Evolutionary conservation across 2,888 invertebrate species (phyloP).

Genomic region (Mechanitis mazaeus): DNA sequence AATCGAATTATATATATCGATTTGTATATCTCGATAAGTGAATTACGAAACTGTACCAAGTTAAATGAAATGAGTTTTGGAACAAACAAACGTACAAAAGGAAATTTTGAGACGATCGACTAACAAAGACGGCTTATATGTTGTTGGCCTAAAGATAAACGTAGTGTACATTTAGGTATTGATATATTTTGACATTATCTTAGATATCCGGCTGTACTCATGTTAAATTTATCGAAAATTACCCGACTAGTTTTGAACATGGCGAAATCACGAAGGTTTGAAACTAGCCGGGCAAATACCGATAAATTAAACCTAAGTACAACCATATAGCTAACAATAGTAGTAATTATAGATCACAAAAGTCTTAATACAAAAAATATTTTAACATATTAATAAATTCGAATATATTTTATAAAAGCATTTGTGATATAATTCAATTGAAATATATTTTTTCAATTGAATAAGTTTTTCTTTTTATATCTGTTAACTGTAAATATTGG

Average conservation of each 20-base stretch:
- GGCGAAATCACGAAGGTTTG: no score
- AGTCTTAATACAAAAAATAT: conserved; percentile 1
- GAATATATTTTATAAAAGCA: background rate
- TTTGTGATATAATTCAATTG: conserved; percentile 1
- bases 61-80: conserved; percentile 38
- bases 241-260: no score
- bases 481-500: no score
- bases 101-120: conserved; percentile 46
- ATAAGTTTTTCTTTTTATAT: background rate
- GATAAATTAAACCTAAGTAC: no score
- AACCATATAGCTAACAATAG: no score
- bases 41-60: conserved; percentile 18
- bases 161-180: conserved; percentile 55
- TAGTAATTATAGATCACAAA: no score
- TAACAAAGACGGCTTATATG: conserved; percentile 61
- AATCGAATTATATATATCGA: background rate
- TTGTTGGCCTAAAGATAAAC: conserved; percentile 52
- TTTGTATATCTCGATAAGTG: background rate
- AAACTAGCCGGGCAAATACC: no score
- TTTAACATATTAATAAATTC: conserved; percentile 3
- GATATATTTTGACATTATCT: conserved; percentile 39
- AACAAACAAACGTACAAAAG: conserved; percentile 41
- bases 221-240: no score
- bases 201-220: no score
- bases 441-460: background rate